Conservation (phyloP, 1,140 invertebrate species). For the Hyposmocoma kahamanoa region DNA sequence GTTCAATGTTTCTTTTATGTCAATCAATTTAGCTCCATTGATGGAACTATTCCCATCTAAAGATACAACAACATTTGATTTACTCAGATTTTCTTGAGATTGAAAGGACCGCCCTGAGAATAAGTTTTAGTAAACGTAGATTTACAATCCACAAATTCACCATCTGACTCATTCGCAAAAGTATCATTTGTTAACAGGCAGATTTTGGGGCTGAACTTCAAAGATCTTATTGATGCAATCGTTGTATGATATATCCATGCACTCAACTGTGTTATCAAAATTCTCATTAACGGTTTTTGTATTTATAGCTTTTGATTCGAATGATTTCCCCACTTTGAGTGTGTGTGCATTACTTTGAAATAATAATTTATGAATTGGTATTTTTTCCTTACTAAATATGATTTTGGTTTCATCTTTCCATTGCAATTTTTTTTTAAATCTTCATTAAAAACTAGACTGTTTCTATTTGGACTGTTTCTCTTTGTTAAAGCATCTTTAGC, state of each 20-base stretch:
- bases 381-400: conserved; percentile 54
- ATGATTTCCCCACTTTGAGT: conserved; percentile 8
- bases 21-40: too few relatives aligned
- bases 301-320: neutral
- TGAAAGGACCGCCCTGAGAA: conserved; percentile 8
- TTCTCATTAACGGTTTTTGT: conserved; percentile 1
- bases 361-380: conserved; percentile 53
- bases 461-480: conserved; percentile 47
- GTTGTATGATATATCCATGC: conserved; percentile 54
- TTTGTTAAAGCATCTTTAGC: conserved; percentile 31
- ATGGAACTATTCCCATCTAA: too few relatives aligned
- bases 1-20: too few relatives aligned
- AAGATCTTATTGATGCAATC: too few relatives aligned
- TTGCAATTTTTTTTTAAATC: conserved; percentile 52
- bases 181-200: too few relatives aligned
- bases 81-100: too few relatives aligned
- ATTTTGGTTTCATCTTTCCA: conserved; percentile 63
- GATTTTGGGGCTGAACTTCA: too few relatives aligned
- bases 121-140: conserved; percentile 45
- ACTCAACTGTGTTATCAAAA: conserved; percentile 40
- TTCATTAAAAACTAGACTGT: conserved; percentile 54
- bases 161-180: conserved; percentile 36
- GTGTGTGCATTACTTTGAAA: too few relatives aligned
- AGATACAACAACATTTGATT: too few relatives aligned
- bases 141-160: conserved; percentile 62